Conservation (phyloP, 1,140 invertebrate species). For the Rhagoletis pomonella region DNA sequence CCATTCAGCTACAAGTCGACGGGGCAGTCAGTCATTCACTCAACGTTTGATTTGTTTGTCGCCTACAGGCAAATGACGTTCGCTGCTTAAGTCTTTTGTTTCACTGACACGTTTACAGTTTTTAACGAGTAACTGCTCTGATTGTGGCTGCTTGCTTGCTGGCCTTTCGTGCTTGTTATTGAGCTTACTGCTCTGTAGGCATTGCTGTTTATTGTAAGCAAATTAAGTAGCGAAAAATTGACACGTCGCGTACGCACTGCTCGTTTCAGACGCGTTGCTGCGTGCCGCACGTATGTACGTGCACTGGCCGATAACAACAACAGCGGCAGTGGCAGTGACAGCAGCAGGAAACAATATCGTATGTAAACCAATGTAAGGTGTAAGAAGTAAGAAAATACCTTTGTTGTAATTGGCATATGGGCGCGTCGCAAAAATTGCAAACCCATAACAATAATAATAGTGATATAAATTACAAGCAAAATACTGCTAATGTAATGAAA, state of each 20-base stretch:
- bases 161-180: background rate
- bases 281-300: constrained; percentile 32
- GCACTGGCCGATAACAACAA: background rate
- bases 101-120: constrained; percentile 24
- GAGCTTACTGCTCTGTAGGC: background rate
- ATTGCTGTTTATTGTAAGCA: constrained; percentile 30
- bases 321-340: background rate
- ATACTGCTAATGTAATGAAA: background rate
- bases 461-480: constrained; percentile 24
- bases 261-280: constrained; percentile 31
- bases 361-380: background rate
- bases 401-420: constrained; percentile 4
- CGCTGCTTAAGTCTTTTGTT: constrained; percentile 46
- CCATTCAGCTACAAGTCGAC: background rate
- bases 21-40: background rate
- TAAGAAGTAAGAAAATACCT: background rate
- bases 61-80: constrained; percentile 38
- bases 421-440: constrained; percentile 26
- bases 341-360: background rate
- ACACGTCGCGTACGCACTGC: constrained; percentile 49
- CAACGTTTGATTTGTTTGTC: constrained; percentile 36
- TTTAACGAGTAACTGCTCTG: constrained; percentile 49
- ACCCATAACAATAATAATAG: background rate
- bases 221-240: constrained; percentile 52
- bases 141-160: constrained; percentile 33